Conservation (phyloP, 2,888 invertebrate genomes). For the Molorchus minor region DNA sequence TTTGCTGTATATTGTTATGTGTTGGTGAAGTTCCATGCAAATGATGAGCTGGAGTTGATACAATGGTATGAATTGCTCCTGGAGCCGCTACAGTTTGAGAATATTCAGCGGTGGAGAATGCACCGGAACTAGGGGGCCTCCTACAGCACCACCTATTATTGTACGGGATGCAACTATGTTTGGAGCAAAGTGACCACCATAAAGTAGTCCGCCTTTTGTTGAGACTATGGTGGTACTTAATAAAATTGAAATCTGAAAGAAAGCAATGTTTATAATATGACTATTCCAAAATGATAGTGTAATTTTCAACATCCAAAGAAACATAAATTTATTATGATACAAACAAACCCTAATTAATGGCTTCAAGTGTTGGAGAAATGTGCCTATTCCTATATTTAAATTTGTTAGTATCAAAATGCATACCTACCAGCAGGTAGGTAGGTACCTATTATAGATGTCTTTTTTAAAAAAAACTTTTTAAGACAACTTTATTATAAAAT, state of each 20-base stretch:
- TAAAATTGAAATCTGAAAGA: slow-evolving; percentile 18
- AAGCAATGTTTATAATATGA: neutral
- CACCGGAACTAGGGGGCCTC: slow-evolving; percentile 28
- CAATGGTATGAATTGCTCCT: slow-evolving; percentile 25
- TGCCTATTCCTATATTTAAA: no score
- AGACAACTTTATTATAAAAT: no score
- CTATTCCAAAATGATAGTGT: neutral
- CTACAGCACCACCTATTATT: slow-evolving; percentile 27
- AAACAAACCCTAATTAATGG: no score
- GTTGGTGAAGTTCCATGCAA: neutral
- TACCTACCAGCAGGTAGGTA: no score
- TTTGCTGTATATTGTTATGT: no score
- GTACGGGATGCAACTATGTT: slow-evolving; percentile 29
- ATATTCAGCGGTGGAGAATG: slow-evolving; percentile 31
- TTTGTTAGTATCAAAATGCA: no score
- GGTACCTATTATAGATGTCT: no score
- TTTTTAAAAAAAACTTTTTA: no score
- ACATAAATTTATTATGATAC: no score
- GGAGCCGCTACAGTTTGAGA: slow-evolving; percentile 34
- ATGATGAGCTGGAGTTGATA: slow-evolving; percentile 22
- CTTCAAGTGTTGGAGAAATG: no score
- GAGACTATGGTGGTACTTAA: slow-evolving; percentile 18
- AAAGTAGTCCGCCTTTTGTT: slow-evolving; percentile 27
- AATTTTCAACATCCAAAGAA: neutral
- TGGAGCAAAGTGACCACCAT: slow-evolving; percentile 30